Base-by-base conservation (phyloP, 1,140 invertebrate genomes). In the Sweltsa coloradensis region DNA sequence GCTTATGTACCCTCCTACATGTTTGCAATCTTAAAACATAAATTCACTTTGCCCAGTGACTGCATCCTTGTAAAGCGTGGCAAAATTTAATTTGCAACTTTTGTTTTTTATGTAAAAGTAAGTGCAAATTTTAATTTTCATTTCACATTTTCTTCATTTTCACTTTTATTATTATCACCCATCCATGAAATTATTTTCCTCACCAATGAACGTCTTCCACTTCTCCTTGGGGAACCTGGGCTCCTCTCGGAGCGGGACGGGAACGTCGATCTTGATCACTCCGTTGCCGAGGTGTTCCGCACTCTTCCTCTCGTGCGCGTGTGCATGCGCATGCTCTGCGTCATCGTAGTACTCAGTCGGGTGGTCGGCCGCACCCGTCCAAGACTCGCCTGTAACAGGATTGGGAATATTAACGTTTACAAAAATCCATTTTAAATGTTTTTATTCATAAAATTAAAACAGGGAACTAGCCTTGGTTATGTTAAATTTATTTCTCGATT, bases 161-260 rank as follows among this genome's bases (percentile, higher is more conserved):
- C n/a, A n/a, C n/a, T n/a, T n/a, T n/a, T n/a, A n/a, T n/a, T n/a
- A n/a, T n/a, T n/a, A n/a, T n/a, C n/a, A n/a, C n/a, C n/a, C n/a
- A n/a, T n/a, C n/a, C n/a, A n/a, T n/a, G n/a, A n/a, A n/a, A n/a
- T n/a, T n/a, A n/a, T n/a, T n/a, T n/a, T n/a, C n/a, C 57, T 62
- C 60, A 79, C 76, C 74, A 51, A 80, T 54, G 52, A 80, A 65
- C 13, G 79, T 81, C 73, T 83, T 83, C 67, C 74, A 78, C 57
- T 78, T 76, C 62, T 83, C 80, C 60, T 81, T 78, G 4, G 78
- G 79, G 61, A 75, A 81, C 52, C 74, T 62, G 1, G 75, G 74
- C 57, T 79, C 76, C 52, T 79, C 76, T 49, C 75, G 58, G 1
- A 68, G 60, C 11, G 73, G 69, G 19, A 68, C 58, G 4, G 74